These are phyloP conservation scores for Sinella curviseta DNA, from an alignment of 1,140 invertebrate species.

Conservation along the genomic window DNA sequence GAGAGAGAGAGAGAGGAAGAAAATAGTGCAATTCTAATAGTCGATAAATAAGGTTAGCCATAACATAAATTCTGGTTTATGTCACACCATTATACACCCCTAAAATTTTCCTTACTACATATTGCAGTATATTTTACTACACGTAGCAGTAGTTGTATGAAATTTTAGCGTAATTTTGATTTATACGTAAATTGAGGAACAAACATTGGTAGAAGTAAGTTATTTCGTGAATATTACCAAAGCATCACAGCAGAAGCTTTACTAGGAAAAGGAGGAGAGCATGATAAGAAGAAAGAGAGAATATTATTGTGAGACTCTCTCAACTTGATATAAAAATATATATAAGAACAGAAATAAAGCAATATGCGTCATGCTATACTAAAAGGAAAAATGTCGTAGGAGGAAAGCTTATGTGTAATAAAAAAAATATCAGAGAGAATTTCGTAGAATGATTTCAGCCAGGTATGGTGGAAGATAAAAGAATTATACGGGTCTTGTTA, in stretches of 20 bases:
- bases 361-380: too few relatives aligned
- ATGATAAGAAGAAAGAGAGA: background rate
- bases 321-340: too few relatives aligned
- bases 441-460: too few relatives aligned
- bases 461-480: too few relatives aligned
- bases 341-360: too few relatives aligned
- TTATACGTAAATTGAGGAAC: background rate
- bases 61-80: conserved; percentile 40
- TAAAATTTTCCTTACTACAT: background rate
- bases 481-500: too few relatives aligned
- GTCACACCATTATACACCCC: conserved; percentile 36
- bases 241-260: background rate
- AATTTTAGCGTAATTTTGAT: background rate
- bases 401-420: too few relatives aligned
- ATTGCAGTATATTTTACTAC: too few relatives aligned
- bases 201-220: background rate
- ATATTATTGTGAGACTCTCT: background rate
- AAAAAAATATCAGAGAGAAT: too few relatives aligned
- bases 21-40: background rate
- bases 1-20: too few relatives aligned
- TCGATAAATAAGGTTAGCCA: conserved; percentile 38
- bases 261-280: background rate
- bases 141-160: too few relatives aligned
- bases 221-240: background rate
- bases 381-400: too few relatives aligned